A percentile compares a stretch with the other conserved stretches of the same genome.
Conservation (phyloP, 2,888 invertebrate species). For the Polyommatus iphigenia region DNA sequence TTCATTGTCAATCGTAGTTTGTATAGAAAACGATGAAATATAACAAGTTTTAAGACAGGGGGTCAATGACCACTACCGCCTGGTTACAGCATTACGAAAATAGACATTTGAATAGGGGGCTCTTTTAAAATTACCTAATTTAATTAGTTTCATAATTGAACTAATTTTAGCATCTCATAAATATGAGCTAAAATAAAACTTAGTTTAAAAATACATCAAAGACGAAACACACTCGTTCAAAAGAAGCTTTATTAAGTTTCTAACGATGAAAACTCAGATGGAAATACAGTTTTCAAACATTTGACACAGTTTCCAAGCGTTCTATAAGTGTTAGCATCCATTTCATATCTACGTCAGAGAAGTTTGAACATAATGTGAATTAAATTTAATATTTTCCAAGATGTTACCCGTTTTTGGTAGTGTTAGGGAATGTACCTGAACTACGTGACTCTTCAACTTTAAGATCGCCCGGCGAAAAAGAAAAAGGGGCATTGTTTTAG, state of each 20-base stretch:
- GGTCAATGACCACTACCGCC: too few species aligned
- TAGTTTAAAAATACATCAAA: not conserved
- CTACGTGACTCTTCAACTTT: too few species aligned
- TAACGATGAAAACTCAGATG: not conserved
- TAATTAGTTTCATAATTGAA: too few species aligned
- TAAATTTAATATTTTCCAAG: slow-evolving; percentile 12
- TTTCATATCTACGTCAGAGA: slow-evolving; percentile 9
- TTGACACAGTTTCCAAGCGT: slow-evolving; percentile 16
- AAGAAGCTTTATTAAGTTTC: not conserved
- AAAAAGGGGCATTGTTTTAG: too few species aligned
- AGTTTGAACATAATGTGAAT: not conserved
- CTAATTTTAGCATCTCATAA: too few species aligned
- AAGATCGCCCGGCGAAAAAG: too few species aligned
- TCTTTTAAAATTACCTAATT: too few species aligned
- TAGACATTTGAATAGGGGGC: too few species aligned
- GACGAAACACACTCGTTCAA: not conserved
- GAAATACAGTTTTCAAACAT: not conserved
- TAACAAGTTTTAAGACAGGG: too few species aligned
- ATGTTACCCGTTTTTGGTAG: slow-evolving; percentile 1
- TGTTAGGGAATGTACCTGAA: not conserved
- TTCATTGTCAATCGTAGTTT: too few species aligned
- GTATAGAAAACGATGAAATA: too few species aligned
- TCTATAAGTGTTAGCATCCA: slow-evolving; percentile 5
- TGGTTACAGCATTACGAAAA: too few species aligned
- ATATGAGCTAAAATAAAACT: not conserved